Conservation (phyloP, 2,888 invertebrate species). For the Pristionchus fissidentatus region DNA sequence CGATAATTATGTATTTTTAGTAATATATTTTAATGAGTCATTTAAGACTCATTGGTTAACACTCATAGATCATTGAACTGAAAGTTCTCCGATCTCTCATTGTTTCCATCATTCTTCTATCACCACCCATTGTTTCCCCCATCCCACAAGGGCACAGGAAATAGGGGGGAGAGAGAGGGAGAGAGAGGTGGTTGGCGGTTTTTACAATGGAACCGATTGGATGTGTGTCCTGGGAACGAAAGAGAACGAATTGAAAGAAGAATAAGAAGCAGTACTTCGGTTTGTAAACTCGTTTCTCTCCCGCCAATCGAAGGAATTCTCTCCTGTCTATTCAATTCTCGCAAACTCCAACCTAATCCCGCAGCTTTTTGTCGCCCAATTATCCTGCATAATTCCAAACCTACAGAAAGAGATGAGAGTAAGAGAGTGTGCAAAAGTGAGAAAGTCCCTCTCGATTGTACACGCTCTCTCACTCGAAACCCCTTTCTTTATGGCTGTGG, state of each 20-base stretch:
- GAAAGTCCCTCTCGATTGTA: too few relatives aligned
- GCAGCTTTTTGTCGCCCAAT: too few relatives aligned
- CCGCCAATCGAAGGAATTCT: not conserved
- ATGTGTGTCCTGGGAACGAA: not conserved
- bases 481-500: not conserved
- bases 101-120: not conserved
- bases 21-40: too few relatives aligned
- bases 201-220: constrained; percentile 5
- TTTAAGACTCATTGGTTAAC: too few relatives aligned
- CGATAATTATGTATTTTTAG: not conserved
- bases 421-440: too few relatives aligned
- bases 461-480: too few relatives aligned
- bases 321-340: not conserved
- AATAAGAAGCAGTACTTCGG: too few relatives aligned
- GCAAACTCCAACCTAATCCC: too few relatives aligned
- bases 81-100: not conserved
- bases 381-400: too few relatives aligned
- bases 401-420: not conserved
- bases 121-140: not conserved
- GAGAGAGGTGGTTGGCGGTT: constrained; percentile 1
- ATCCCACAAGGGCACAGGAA: constrained; percentile 2
- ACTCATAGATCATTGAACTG: not conserved
- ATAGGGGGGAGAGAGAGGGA: not conserved
- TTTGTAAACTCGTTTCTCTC: constrained; percentile 9
- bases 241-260: too few relatives aligned